Evolutionary conservation across 2,113 vertebrate genomes (phyloP).

Genomic region (Ramphastos sulfuratus): DNA sequence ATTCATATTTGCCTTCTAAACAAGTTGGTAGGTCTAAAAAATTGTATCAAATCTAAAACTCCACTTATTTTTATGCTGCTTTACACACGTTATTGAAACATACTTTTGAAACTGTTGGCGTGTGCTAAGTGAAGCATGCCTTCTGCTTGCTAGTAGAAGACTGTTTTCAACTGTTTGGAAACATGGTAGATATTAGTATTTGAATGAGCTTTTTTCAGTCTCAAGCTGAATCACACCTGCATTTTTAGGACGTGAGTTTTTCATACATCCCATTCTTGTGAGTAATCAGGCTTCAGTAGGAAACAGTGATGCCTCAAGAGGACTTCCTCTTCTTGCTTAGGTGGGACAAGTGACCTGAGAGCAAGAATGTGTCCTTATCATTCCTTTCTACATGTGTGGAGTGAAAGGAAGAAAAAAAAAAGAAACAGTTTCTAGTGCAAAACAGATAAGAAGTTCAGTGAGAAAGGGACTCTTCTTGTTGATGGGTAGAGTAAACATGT

Average conservation of each 20-base stretch:
- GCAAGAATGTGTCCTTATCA: not conserved
- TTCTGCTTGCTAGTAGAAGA: not conserved
- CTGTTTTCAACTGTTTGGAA: not conserved
- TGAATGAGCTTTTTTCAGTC: not conserved
- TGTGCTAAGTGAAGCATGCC: rapidly evolving
- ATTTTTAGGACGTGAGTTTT: not conserved
- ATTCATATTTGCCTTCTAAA: not conserved
- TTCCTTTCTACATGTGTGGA: not conserved
- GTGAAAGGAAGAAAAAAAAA: not conserved
- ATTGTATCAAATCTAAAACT: not conserved
- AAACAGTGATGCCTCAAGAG: not conserved
- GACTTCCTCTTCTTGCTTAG: not conserved
- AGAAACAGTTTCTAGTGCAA: not conserved
- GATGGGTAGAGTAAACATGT: not conserved
- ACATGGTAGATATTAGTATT: not conserved
- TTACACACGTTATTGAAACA: not conserved
- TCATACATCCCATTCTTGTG: not conserved
- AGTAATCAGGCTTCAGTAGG: not conserved
- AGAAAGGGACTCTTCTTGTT: not conserved
- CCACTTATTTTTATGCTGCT: not conserved
- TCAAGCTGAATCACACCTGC: not conserved
- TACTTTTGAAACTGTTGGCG: not conserved
- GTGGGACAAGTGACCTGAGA: not conserved
- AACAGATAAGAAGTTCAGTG: not conserved
- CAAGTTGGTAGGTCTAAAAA: not conserved